Conservation (phyloP, 2,888 invertebrate species). For the Sphaerophoria taeniata region DNA sequence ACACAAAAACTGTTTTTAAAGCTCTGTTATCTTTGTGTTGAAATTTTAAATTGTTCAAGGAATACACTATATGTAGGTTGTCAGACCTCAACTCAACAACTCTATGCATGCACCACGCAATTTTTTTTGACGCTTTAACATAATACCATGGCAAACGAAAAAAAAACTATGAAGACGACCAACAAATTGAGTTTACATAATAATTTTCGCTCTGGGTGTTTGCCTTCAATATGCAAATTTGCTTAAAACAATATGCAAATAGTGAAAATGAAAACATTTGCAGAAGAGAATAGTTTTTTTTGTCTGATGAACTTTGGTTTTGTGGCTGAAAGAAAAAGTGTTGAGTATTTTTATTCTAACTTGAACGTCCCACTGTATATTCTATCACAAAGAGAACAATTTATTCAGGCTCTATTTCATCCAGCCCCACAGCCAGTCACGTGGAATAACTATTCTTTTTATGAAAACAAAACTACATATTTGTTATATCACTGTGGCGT, state of each 20-base stretch:
- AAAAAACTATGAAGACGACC: constrained; percentile 6
- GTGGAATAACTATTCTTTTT: too few relatives aligned
- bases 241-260: constrained; percentile 41
- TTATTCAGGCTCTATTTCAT: too few relatives aligned
- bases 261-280: constrained; percentile 36
- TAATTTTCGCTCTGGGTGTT: constrained; percentile 5
- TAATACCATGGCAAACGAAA: background rate
- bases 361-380: too few relatives aligned
- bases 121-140: background rate
- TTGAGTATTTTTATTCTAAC: too few relatives aligned
- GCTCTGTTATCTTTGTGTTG: background rate
- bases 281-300: constrained; percentile 1
- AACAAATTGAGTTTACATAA: constrained; percentile 45
- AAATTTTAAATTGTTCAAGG: background rate
- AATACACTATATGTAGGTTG: background rate
- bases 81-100: background rate
- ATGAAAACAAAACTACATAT: too few relatives aligned
- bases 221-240: constrained; percentile 35
- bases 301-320: background rate
- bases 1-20: background rate
- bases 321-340: too few relatives aligned
- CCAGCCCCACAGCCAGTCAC: too few relatives aligned
- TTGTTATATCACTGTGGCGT: too few relatives aligned
- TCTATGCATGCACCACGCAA: background rate
- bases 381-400: too few relatives aligned